Evolutionary conservation across 2,888 invertebrate species (phyloP), one percentile per base, ranked within the genome.

Genomic region (Eupsilia transversa): DNA sequence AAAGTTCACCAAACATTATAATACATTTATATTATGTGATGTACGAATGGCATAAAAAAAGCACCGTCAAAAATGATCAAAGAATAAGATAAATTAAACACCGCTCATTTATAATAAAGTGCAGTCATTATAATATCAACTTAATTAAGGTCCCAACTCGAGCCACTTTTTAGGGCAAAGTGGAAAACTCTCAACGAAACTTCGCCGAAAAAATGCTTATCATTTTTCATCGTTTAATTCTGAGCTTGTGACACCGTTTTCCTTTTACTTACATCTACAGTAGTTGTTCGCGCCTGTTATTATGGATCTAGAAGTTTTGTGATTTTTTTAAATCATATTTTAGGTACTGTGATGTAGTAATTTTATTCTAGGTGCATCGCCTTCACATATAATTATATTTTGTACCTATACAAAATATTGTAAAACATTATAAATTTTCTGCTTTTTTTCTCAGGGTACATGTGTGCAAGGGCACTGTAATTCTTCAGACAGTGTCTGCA

Each of bases 381-480:
- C n/a, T n/a, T n/a, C n/a, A n/a, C n/a, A n/a, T n/a, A n/a, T n/a
- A n/a, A n/a, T n/a, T n/a, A n/a, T n/a, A n/a, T n/a, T n/a, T n/a
- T n/a, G n/a, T n/a, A n/a, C n/a, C n/a, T n/a, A n/a, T n/a, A n/a
- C n/a, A n/a, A n/a, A n/a, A n/a, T n/a, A n/a, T n/a, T n/a, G n/a
- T n/a, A n/a, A n/a, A n/a, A n/a, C n/a, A n/a, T n/a, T n/a, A n/a
- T n/a, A n/a, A n/a, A n/a, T n/a, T 46, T 9, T 54, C 54, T 54
- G 27, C 0, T 49, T 46, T 46, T 35, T 79, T 70, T 23, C 30
- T 7, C 90, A 96, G 96, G 96, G 96, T 30, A 92, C 94, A n/a
- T 96, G 96, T 82, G 94, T 96, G n/a, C 93, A 92, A 78, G 96
- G 96, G 0, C 94, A 95, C 56, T 96, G 96, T 89, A 95, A 95